phyloP scores from a whole-genome alignment of 2,888 invertebrate species.

The Megamerina dolium region DNA sequence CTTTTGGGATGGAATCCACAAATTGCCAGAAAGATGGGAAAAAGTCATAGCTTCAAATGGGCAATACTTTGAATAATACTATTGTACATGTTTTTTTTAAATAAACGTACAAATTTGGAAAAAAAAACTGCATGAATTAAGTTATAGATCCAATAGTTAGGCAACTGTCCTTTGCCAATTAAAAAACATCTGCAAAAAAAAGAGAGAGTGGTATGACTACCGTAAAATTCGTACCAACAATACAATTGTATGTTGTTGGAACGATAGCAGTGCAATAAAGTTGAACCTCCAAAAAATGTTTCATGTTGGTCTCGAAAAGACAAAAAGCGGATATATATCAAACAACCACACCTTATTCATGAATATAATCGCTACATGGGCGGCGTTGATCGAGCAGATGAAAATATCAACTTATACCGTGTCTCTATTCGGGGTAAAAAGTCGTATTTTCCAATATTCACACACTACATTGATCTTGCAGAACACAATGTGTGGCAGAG shows the following conservation, averaged over 20 bases:
- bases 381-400: constrained; percentile 1
- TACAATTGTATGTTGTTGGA: background rate
- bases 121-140: too few relatives aligned
- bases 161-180: constrained; percentile 5
- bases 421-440: too few relatives aligned
- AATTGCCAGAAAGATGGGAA: too few relatives aligned
- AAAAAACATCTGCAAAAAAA: constrained; percentile 3
- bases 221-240: constrained; percentile 1
- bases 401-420: background rate
- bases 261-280: background rate
- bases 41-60: too few relatives aligned
- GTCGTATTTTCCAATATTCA: too few relatives aligned
- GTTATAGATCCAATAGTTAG: too few relatives aligned
- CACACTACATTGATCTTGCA: too few relatives aligned
- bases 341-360: background rate
- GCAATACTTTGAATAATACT: too few relatives aligned
- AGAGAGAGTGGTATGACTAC: constrained; percentile 5
- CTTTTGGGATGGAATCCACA: too few relatives aligned
- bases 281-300: background rate
- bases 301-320: constrained; percentile 1
- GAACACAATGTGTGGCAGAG: too few relatives aligned
- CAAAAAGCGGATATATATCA: background rate
- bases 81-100: too few relatives aligned
- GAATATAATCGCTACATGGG: constrained; percentile 2
- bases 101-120: too few relatives aligned